Percentiles rank a stretch among this genome's conserved stretches.
These are phyloP conservation scores for Sus cebifrons DNA, from an alignment of 2,797 vertebrate genomes.

Conservation along the genomic window DNA sequence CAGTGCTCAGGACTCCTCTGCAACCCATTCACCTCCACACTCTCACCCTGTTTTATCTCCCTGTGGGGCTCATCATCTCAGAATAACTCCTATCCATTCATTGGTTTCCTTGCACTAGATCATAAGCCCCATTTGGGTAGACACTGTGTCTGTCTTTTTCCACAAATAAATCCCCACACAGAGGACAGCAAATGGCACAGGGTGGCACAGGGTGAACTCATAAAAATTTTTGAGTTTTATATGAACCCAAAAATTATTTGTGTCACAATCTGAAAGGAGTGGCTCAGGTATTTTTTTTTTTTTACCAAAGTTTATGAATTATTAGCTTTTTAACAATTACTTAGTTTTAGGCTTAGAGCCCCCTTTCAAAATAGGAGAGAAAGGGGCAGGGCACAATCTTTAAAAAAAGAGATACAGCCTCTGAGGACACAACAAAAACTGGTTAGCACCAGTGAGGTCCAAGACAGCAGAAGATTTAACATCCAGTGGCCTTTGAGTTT, in stretches of 20 bases:
- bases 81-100: not conserved
- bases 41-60: not conserved
- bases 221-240: too few species aligned
- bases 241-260: not conserved
- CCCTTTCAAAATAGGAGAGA: too few species aligned
- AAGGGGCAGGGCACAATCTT: too few species aligned
- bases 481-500: too few species aligned
- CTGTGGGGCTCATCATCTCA: not conserved
- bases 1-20: not conserved
- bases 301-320: not conserved
- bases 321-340: not conserved
- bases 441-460: too few species aligned
- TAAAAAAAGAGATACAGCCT: too few species aligned
- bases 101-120: not conserved
- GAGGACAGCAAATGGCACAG: not conserved
- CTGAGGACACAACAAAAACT: too few species aligned
- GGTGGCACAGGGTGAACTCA: too few species aligned
- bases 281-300: not conserved
- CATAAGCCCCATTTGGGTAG: not conserved
- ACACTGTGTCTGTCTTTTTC: not conserved
- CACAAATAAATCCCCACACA: not conserved
- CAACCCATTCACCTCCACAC: not conserved
- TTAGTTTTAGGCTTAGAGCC: too few species aligned
- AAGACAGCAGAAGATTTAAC: too few species aligned
- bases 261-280: not conserved